A percentile compares a stretch with the other conserved stretches of the same genome.
These are phyloP conservation scores for Nasonia longicornis DNA, from an alignment of 1,140 invertebrate species.

Conservation along the genomic window DNA sequence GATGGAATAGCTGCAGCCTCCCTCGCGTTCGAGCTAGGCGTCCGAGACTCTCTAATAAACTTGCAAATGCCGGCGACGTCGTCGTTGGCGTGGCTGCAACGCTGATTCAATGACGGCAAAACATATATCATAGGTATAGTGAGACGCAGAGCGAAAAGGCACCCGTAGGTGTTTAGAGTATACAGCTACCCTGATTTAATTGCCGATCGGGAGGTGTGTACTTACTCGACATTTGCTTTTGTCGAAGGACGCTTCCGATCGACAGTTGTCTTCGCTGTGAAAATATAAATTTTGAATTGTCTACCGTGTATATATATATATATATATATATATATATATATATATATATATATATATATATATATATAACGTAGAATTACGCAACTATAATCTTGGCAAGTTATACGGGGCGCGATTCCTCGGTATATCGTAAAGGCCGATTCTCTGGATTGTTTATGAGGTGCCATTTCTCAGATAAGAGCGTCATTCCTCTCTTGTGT, in stretches of 20 bases:
- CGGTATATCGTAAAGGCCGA: not conserved
- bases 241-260: not conserved
- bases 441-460: conserved; percentile 22
- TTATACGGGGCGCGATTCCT: too few species aligned
- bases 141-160: not conserved
- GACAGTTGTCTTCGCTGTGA: not conserved
- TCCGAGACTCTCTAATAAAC: conserved; percentile 35
- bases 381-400: not conserved
- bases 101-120: not conserved
- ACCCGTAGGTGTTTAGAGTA: too few species aligned
- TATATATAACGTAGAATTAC: not conserved
- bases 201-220: too few species aligned
- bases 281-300: too few species aligned
- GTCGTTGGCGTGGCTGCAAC: not conserved
- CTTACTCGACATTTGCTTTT: too few species aligned
- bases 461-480: conserved; percentile 30
- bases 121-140: not conserved
- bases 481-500: not conserved
- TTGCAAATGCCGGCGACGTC: conserved; percentile 31
- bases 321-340: too few species aligned
- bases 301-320: too few species aligned
- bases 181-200: too few species aligned
- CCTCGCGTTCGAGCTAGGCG: not conserved
- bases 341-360: too few species aligned
- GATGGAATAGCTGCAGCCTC: not conserved